Evolutionary conservation across 2,888 invertebrate genomes (phyloP).

Genomic region (Argynnis bischoffii): DNA sequence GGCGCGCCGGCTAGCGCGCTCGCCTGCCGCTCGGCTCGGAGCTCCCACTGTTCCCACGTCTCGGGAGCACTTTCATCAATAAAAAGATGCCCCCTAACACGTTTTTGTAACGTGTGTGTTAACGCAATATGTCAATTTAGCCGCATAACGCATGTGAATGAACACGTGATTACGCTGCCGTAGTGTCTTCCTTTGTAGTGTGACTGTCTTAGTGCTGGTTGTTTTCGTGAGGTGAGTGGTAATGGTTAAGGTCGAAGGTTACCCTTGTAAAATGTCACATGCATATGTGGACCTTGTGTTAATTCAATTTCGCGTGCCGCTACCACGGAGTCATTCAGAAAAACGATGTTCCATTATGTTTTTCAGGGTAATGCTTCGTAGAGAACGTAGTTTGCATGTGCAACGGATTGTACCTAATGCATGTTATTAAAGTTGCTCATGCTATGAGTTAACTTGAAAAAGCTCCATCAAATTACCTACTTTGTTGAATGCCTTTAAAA

Average conservation of each 20-base stretch:
- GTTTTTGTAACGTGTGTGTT: constrained; percentile 53
- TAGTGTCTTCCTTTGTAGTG: constrained; percentile 70
- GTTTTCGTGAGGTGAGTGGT: constrained; percentile 75
- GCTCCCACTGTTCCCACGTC: constrained; percentile 57
- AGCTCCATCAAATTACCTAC: background rate
- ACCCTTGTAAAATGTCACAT: constrained; percentile 62
- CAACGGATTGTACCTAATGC: constrained; percentile 9
- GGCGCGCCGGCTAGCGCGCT: constrained; percentile 82
- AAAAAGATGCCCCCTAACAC: constrained; percentile 60
- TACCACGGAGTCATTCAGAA: constrained; percentile 56
- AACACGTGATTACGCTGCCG: constrained; percentile 51
- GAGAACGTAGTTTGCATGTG: constrained; percentile 24
- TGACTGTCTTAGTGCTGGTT: constrained; percentile 62
- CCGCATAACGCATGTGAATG: constrained; percentile 49
- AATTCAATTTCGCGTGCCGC: constrained; percentile 62
- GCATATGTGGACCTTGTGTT: constrained; percentile 44
- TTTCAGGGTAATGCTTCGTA: constrained; percentile 30
- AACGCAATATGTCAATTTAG: constrained; percentile 67
- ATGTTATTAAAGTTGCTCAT: constrained; percentile 7
- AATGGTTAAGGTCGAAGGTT: constrained; percentile 64
- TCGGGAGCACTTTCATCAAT: constrained; percentile 63
- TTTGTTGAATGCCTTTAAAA: no score
- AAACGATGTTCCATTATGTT: constrained; percentile 50
- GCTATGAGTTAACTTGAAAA: background rate
- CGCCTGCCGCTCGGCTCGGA: constrained; percentile 77